Conservation (phyloP, 1,140 invertebrate species). For the Lepeophtheirus salmonis region DNA sequence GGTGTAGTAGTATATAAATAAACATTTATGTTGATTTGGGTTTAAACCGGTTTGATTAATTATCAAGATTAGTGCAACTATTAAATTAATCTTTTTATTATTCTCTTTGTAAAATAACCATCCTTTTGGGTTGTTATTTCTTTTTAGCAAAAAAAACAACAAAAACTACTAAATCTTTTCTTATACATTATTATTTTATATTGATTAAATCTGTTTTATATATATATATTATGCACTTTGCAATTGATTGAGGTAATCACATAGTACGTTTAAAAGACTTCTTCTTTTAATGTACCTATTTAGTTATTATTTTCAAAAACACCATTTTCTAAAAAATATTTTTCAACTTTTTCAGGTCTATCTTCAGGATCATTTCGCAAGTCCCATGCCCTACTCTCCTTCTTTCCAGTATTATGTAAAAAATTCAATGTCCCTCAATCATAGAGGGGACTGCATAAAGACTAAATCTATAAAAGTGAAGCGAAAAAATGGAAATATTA, state of each 20-base stretch:
- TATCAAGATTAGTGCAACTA: too few relatives aligned
- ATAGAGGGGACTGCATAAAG: background rate
- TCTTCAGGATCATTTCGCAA: background rate
- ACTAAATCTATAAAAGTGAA: background rate
- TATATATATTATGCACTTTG: background rate
- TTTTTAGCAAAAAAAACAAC: too few relatives aligned
- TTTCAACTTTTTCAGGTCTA: background rate
- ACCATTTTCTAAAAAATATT: background rate
- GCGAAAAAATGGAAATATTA: background rate
- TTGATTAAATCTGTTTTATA: background rate
- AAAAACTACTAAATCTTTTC: background rate
- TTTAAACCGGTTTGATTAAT: too few relatives aligned
- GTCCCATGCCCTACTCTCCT: background rate
- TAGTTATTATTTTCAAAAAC: background rate
- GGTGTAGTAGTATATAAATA: too few relatives aligned
- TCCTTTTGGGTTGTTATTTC: too few relatives aligned
- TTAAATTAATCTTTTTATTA: too few relatives aligned
- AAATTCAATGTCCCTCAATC: background rate
- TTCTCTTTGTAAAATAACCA: too few relatives aligned
- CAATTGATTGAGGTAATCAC: background rate
- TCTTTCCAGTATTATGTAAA: background rate
- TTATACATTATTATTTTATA: background rate
- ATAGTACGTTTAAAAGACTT: too few relatives aligned
- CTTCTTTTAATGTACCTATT: too few relatives aligned
- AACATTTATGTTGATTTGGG: too few relatives aligned